Evolutionary conservation across 2,797 vertebrate genomes (phyloP), one percentile per base, ranked within the genome.

Genomic region (Acridotheres tristis): DNA sequence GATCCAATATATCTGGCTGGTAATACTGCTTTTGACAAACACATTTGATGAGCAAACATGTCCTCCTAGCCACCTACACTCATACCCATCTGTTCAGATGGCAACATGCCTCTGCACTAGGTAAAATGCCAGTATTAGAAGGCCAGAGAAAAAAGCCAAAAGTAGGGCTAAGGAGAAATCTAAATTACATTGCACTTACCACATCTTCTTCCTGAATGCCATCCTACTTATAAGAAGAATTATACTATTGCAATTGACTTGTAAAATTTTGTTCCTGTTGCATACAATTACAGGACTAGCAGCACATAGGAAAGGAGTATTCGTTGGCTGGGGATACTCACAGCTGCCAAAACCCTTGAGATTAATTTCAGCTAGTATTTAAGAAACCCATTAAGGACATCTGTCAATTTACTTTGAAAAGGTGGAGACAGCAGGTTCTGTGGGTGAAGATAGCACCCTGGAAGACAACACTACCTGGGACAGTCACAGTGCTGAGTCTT

Each of bases 21-120:
- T 68, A 94, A 91, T 40, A 34, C 40, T 68, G 54, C 57, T 88
- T 92, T 90, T 11, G 58, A 63, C 95, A 97, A 97, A 91, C 58
- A 93, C 77, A 90, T 93, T 21, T 96, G 96, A 97, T 91, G 94
- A 96, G 88, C 81, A 97, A 96, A 97, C 92, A 92, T 80, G 63
- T 90, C 96, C 78, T 96, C 88, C 90, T 92, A 96, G 94, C 83
- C 96, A 95, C 94, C 94, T 96, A 94, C 88, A 95, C 93, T 88
- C 72, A 54, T 57, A 79, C 19, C 96, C 97, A 98, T 98, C 97
- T 98, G 97, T 80, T 90, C 85, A 18, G 71, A 96, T 97, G 97
- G 92, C 96, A 96, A 50, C 13, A 6, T 86, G 92, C 92, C 93
- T 71, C 96, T 62, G 61, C 27, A 65, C 36, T 91, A 91, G 94